Base-by-base conservation (phyloP, 2,888 invertebrate genomes). In the Meloe dianella region DNA sequence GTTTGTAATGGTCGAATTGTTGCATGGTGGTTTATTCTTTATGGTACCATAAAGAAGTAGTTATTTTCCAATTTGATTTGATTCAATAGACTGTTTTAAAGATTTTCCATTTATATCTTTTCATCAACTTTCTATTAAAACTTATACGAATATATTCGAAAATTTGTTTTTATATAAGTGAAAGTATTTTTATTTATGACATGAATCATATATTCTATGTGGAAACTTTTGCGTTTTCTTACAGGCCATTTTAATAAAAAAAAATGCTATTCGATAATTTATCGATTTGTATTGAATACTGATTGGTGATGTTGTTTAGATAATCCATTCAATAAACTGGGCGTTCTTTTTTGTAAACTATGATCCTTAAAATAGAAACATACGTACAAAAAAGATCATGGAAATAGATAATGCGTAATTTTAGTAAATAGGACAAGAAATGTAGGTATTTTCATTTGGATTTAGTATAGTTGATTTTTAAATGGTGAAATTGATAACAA, bases 1-100 rank as follows among this genome's bases (percentile, higher is more conserved):
- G 71, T 70, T 69, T 67, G 74, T 65, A 74, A 75, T 73, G 74
- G 70, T 73, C 73, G 72, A 71, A 75, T 75, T 73, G 73, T 70
- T 71, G 65, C 71, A 69, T 64, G 68, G 69, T 71, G 75, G 70
- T 73, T 73, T 74, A 73, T 68, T 68, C 73, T 69, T 51, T 51
- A 68, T 74, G 75, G 75, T 73, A 74, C 71, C 67, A 69, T 75
- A 75, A n/a, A n/a, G n/a, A n/a, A n/a, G n/a, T n/a, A n/a, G n/a
- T n/a, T n/a, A n/a, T n/a, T n/a, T n/a, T n/a, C n/a, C n/a, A n/a
- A n/a, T n/a, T n/a, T n/a, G n/a, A n/a, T n/a, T n/a, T n/a, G n/a
- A n/a, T n/a, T n/a, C n/a, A n/a, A n/a, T n/a, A n/a, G n/a, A n/a
- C n/a, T n/a, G n/a, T n/a, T n/a, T n/a, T n/a, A n/a, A 6, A 20